Conservation (phyloP, 2,113 vertebrate genomes). For the Melanostigma gelatinosum region DNA sequence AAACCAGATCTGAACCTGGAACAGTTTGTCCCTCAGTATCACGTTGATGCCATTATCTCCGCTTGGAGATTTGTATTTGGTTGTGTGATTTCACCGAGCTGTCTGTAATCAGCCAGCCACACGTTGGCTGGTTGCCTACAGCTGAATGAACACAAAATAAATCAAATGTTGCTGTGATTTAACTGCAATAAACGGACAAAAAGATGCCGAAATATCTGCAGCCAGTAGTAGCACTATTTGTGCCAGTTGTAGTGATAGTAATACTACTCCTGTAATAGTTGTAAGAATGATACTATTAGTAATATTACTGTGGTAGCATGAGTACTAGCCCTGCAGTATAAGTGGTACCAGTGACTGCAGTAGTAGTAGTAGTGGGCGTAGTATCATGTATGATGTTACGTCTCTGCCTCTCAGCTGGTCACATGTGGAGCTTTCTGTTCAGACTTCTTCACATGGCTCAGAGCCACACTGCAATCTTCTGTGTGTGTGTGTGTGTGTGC, state of each 20-base stretch:
- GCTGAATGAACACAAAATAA: no score
- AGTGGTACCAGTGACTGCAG: not conserved
- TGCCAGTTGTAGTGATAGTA: not conserved
- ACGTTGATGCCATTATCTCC: no score
- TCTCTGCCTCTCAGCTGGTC: not conserved
- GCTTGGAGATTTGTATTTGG: no score
- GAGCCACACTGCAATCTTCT: not conserved
- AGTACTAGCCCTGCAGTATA: not conserved
- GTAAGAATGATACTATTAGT: no score
- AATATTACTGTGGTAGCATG: not conserved
- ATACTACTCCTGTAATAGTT: no score
- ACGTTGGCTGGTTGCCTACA: no score
- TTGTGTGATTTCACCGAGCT: no score
- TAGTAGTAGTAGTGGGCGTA: not conserved
- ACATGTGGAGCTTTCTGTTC: constrained; percentile 27
- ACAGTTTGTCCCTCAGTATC: not conserved
- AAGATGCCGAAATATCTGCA: no score
- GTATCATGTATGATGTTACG: not conserved
- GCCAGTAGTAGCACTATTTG: no score
- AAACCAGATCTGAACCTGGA: not conserved
- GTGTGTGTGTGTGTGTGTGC: constrained; percentile 5
- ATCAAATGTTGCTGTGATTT: no score
- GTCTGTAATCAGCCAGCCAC: no score
- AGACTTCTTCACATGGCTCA: constrained; percentile 24
- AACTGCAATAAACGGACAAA: no score